Evolutionary conservation across 2,113 vertebrate genomes (phyloP).

Genomic region (Vulpes ferrilata): DNA sequence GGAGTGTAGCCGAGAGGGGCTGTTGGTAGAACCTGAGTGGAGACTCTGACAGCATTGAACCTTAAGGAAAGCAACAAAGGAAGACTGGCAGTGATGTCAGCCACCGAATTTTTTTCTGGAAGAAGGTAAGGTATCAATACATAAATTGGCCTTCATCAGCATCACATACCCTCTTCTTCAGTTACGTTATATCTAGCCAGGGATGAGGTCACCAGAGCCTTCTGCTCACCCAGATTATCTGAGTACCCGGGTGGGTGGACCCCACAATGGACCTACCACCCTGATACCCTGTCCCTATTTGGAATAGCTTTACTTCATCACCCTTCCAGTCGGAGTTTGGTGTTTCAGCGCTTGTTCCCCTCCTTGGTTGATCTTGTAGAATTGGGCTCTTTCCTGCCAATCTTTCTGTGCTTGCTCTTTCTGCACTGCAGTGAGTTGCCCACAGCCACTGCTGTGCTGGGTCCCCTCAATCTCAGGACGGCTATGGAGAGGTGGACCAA

Average conservation of each 20-base stretch:
- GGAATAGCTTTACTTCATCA: not conserved
- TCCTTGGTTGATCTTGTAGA: too few species aligned
- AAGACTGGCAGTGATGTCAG: not conserved
- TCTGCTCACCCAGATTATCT: not conserved
- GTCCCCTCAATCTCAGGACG: rapidly evolving
- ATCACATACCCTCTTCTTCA: not conserved
- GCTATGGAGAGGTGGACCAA: not conserved
- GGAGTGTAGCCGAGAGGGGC: not conserved
- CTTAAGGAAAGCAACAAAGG: not conserved
- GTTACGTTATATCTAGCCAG: not conserved
- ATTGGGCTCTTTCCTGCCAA: rapidly evolving
- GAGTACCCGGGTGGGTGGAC: not conserved
- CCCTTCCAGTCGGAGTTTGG: not conserved
- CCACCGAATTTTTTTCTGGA: not conserved
- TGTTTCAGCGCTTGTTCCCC: not conserved
- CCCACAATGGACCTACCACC: rapidly evolving
- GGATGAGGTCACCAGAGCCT: not conserved
- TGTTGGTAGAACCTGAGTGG: not conserved
- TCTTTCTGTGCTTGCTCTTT: not conserved
- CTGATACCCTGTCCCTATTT: not conserved
- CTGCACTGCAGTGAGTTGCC: too few species aligned
- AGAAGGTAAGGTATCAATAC: not conserved
- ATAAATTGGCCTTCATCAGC: rapidly evolving
- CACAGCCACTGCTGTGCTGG: not conserved
- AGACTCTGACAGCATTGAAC: not conserved